Conservation (phyloP, 2,113 vertebrate species). For the Aphyosemion australe region DNA sequence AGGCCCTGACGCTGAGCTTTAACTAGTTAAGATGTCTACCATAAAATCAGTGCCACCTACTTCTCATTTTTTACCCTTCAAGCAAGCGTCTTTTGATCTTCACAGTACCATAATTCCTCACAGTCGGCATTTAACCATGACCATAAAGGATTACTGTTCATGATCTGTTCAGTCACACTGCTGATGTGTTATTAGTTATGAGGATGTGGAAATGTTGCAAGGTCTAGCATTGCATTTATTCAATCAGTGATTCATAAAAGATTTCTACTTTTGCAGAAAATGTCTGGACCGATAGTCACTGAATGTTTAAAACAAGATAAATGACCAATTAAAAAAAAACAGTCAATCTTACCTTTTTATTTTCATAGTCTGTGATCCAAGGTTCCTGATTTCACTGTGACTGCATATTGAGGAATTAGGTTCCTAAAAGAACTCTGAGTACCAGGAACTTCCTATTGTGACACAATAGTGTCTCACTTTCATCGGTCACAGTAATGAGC, state of each 20-base stretch:
- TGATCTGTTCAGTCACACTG: conserved; percentile 20
- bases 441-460: conserved; percentile 57
- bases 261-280: not conserved
- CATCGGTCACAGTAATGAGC: conserved; percentile 14
- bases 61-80: not conserved
- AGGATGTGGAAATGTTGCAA: conserved; percentile 11
- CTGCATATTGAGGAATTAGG: conserved; percentile 46
- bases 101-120: conserved; percentile 12
- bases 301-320: not conserved
- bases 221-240: not conserved
- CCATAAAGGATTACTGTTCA: not conserved
- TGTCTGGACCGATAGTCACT: not conserved
- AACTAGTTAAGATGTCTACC: not conserved
- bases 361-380: conserved; percentile 32
- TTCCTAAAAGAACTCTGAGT: conserved; percentile 27
- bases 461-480: conserved; percentile 56
- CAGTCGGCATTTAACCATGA: not conserved
- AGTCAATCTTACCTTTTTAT: conserved; percentile 57
- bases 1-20: not conserved
- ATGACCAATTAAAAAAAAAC: not conserved
- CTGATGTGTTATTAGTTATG: conserved; percentile 43
- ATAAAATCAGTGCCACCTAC: not conserved
- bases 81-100: not conserved
- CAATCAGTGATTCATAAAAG: not conserved
- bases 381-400: not conserved